These are phyloP conservation scores for Tetragonula clypearis DNA, from an alignment of 1,140 invertebrate genomes.

Conservation along the genomic window DNA sequence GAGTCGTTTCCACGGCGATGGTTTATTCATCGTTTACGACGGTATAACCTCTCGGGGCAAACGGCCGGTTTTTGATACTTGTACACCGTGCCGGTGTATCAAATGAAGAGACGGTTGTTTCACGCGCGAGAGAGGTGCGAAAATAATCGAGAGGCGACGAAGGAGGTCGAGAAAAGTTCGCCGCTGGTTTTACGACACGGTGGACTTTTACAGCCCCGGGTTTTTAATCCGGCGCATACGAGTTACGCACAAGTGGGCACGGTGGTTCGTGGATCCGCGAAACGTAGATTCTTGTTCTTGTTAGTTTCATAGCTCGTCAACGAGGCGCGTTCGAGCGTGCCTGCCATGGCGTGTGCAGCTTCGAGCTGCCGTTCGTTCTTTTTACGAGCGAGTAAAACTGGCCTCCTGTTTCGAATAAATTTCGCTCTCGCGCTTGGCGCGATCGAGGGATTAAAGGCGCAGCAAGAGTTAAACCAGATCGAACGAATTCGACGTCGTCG, in stretches of 20 bases:
- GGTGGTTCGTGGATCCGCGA: not conserved
- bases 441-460: not conserved
- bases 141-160: not conserved
- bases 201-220: not conserved
- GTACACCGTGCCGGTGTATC: not conserved
- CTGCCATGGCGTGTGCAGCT: not conserved
- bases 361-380: not conserved
- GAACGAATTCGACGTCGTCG: too few relatives aligned
- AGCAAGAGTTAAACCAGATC: not conserved
- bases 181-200: not conserved
- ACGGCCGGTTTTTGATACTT: not conserved
- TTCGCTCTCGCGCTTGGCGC: not conserved
- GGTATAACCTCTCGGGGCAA: not conserved
- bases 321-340: not conserved
- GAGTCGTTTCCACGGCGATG: not conserved
- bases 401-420: not conserved
- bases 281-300: not conserved
- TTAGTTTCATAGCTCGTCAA: constrained; percentile 8
- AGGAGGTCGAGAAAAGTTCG: not conserved
- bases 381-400: constrained; percentile 11
- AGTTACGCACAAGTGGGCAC: not conserved
- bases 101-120: not conserved
- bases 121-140: not conserved
- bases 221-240: constrained; percentile 10
- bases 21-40: constrained; percentile 6